Evolutionary conservation across 2,797 vertebrate genomes (phyloP), one percentile per base, ranked within the genome.

Genomic region (Pampus argenteus): DNA sequence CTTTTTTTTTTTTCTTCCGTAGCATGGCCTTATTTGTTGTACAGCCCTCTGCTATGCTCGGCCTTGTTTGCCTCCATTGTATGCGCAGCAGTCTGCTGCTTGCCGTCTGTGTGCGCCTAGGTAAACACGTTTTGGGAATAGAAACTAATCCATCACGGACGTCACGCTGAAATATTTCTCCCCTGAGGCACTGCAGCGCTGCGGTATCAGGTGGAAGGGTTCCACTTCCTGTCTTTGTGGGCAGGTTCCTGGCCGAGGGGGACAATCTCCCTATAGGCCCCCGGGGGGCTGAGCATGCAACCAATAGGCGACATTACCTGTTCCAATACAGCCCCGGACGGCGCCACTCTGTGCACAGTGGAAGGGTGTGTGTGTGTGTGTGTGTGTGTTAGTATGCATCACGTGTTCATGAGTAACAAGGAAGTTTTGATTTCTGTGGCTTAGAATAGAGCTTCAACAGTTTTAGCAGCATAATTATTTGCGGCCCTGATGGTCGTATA

Each of bases 221-320:
- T 88, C 84, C 83, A 87, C 89, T 92, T 94, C 90, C 91, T 89
- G 86, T 91, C 91, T 92, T 92, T 92, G 91, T 93, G 48, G 85
- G 62, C 86, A 82, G 83, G 88, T 93, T 93, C 88, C 91, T 90
- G 91, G 80, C 79, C 49, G 11, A 79, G 25, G 22, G 84, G 66
- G 74, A 76, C 83, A 86, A 62, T 77, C 74, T 83, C 77, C 48
- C 49, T 20, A 71, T 66, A 70, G 73, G 80, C 66, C 80, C 59
- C 76, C 2, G 40, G 84, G 71, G 81, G 72, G 25, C 66, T 36
- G 69, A 74, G 40, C 70, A 62, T 28, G n/a, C 66, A 82, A 49
- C 66, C 68, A 66, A 61, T 44, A 49, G 76, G 72, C 65, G 50
- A 77, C 79, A 29, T 57, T 84, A 88, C 85, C 80, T 85, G 79